Evolutionary conservation across 2,888 invertebrate genomes (phyloP).

Genomic region (Apamea crenata): DNA sequence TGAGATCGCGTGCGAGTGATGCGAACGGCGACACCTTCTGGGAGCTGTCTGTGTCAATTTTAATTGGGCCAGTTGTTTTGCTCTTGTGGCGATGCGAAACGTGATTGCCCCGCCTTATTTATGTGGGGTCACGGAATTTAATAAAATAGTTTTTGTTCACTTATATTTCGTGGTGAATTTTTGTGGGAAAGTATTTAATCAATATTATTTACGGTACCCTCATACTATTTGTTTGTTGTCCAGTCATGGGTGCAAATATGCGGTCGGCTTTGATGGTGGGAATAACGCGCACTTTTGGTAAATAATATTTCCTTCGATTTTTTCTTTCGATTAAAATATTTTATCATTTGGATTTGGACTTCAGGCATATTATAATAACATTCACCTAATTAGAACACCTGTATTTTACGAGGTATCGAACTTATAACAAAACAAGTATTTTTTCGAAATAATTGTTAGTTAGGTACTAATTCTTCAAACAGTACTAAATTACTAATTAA

Average conservation of each 20-base stretch:
- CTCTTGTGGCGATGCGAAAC: constrained; percentile 81
- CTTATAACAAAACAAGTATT: background rate
- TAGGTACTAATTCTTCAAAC: constrained; percentile 23
- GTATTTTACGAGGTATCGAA: constrained; percentile 2
- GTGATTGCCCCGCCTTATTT: constrained; percentile 85
- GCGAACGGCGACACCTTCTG: constrained; percentile 82
- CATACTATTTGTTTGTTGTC: constrained; percentile 38
- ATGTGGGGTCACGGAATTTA: constrained; percentile 85
- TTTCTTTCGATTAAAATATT: background rate
- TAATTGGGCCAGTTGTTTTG: constrained; percentile 88
- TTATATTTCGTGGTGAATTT: constrained; percentile 46
- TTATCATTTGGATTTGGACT: background rate
- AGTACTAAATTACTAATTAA: constrained; percentile 40
- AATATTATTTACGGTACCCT: constrained; percentile 58
- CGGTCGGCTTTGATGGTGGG: constrained; percentile 19
- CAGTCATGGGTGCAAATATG: constrained; percentile 51
- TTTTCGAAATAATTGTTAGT: constrained; percentile 13
- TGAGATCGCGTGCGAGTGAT: constrained; percentile 88
- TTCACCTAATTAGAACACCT: background rate
- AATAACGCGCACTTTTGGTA: constrained; percentile 31
- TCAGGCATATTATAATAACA: background rate
- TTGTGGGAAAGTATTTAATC: constrained; percentile 60
- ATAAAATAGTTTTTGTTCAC: constrained; percentile 67
- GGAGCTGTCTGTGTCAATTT: constrained; percentile 88
- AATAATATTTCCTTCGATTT: background rate